Percentiles rank a stretch among this genome's conserved stretches.
These are phyloP conservation scores for Syngnathus typhle DNA, from an alignment of 2,113 vertebrate genomes.

Conservation along the genomic window DNA sequence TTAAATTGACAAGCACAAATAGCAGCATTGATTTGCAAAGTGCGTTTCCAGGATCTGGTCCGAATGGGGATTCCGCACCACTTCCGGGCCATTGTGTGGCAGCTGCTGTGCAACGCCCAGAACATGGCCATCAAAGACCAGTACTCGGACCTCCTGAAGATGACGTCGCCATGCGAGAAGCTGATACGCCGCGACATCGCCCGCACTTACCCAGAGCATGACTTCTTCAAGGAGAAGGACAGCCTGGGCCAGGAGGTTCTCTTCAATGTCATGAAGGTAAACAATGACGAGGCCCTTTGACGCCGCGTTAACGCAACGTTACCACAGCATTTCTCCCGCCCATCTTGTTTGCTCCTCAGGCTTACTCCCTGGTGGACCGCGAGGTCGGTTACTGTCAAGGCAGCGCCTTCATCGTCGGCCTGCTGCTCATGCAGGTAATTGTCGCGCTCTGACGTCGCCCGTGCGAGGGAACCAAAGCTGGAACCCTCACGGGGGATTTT, in stretches of 20 bases:
- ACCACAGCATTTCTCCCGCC: neutral
- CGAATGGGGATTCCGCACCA: slow-evolving; percentile 96
- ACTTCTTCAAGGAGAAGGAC: slow-evolving; percentile 99
- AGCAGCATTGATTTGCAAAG: no score
- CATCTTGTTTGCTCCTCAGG: slow-evolving; percentile 69
- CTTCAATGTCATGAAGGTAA: slow-evolving; percentile 99
- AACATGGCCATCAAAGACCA: slow-evolving; percentile 97
- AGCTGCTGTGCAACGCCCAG: slow-evolving; percentile 90
- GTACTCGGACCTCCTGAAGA: slow-evolving; percentile 96
- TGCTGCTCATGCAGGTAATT: slow-evolving; percentile 97
- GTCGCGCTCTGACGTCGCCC: neutral
- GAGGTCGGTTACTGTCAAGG: slow-evolving; percentile 99
- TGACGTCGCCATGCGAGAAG: slow-evolving; percentile 97
- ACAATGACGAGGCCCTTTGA: neutral
- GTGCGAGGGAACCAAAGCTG: neutral
- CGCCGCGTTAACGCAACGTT: neutral
- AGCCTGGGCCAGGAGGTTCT: slow-evolving; percentile 96
- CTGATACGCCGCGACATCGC: slow-evolving; percentile 96
- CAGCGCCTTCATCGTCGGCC: slow-evolving; percentile 96
- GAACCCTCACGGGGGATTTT: neutral
- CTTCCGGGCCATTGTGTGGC: slow-evolving; percentile 98
- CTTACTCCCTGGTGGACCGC: slow-evolving; percentile 96
- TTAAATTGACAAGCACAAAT: no score
- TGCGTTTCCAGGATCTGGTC: slow-evolving; percentile 82
- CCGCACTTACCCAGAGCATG: slow-evolving; percentile 95